These are phyloP conservation scores for Blennius ocellaris DNA, from an alignment of 2,113 vertebrate species.

Conservation along the genomic window DNA sequence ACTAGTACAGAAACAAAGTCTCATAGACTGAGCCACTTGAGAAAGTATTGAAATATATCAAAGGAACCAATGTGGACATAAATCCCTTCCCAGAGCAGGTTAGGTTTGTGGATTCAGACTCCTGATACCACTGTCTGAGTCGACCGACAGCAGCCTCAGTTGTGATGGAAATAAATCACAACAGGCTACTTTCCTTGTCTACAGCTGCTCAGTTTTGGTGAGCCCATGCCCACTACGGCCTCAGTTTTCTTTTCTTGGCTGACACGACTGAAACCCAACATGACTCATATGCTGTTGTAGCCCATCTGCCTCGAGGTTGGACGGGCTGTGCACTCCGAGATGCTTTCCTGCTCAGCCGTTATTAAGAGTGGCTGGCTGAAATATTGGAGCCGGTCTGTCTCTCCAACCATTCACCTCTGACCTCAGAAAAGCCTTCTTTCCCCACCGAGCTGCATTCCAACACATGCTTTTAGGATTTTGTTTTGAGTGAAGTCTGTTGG, in stretches of 20 bases:
- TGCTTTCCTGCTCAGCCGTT: no score
- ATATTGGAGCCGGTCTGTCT: no score
- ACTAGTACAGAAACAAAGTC: no score
- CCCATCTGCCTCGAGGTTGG: not conserved
- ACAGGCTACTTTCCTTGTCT: not conserved
- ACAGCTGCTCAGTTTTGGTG: not conserved
- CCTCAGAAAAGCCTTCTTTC: no score
- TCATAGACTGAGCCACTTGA: no score
- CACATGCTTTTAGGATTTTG: no score
- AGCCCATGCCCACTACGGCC: not conserved
- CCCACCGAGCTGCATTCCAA: no score
- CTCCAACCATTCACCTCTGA: no score
- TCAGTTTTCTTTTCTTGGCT: fast-evolving
- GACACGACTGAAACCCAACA: not conserved
- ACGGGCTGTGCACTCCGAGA: not conserved
- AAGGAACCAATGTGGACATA: no score
- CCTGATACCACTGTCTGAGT: not conserved
- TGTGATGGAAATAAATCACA: not conserved
- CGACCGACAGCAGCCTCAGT: not conserved
- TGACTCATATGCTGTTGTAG: not conserved
- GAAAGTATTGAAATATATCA: no score
- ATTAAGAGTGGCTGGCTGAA: no score
- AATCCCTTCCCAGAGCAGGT: not conserved
- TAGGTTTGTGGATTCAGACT: not conserved
- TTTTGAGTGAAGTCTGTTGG: no score